These are phyloP conservation scores for Heteronetta atricapilla DNA, from an alignment of 2,113 vertebrate species.

Conservation along the genomic window DNA sequence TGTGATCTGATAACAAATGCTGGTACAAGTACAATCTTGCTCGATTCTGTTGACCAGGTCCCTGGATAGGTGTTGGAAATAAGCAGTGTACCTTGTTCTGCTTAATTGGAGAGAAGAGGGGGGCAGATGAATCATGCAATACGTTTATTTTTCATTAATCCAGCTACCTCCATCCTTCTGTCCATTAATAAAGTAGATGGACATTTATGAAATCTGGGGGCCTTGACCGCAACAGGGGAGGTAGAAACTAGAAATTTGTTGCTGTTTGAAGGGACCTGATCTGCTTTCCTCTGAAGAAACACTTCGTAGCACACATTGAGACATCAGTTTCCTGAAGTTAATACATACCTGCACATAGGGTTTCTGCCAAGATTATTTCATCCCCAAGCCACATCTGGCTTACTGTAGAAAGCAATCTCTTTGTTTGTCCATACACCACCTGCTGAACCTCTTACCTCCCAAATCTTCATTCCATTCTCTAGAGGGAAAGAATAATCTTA, in stretches of 20 bases:
- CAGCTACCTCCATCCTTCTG: background rate
- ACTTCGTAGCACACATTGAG: background rate
- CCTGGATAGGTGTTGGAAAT: background rate
- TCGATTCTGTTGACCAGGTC: background rate
- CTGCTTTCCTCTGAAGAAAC: background rate
- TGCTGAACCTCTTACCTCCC: background rate
- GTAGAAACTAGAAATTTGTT: background rate
- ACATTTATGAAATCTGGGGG: background rate
- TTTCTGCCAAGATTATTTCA: background rate
- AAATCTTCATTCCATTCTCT: background rate
- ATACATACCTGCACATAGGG: background rate
- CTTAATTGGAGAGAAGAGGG: background rate
- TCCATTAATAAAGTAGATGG: background rate
- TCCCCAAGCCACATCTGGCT: background rate
- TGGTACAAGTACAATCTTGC: background rate
- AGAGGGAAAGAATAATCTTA: background rate
- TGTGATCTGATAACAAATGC: background rate
- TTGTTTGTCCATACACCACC: background rate
- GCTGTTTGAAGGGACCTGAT: background rate
- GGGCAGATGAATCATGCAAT: background rate
- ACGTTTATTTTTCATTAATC: background rate
- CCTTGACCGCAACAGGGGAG: background rate
- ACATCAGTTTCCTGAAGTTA: background rate
- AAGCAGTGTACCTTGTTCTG: background rate
- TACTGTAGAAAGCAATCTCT: background rate